These are phyloP conservation scores for Poecile atricapillus DNA, from an alignment of 2,113 vertebrate genomes.

Conservation along the genomic window DNA sequence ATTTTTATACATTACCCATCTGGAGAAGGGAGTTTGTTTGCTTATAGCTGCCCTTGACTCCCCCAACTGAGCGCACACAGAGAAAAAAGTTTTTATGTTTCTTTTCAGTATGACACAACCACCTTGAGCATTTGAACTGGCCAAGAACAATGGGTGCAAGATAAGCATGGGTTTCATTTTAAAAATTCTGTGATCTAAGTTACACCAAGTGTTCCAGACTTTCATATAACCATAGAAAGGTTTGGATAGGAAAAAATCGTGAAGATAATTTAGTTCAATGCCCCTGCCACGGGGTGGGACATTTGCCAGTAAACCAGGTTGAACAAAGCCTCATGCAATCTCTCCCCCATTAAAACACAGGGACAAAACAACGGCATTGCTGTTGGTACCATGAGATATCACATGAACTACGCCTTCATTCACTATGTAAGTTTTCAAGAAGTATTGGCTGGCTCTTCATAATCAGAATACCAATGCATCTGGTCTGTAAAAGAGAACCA, in stretches of 20 bases:
- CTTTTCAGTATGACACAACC: background rate
- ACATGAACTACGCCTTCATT: background rate
- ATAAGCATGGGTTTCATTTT: background rate
- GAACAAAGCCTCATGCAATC: background rate
- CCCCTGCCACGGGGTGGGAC: background rate
- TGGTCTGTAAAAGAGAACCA: background rate
- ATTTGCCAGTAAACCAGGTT: background rate
- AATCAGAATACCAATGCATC: background rate
- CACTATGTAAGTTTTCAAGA: background rate
- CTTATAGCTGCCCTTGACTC: background rate
- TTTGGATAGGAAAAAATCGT: background rate
- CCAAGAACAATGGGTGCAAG: background rate
- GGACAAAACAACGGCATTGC: background rate
- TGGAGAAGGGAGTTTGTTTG: background rate
- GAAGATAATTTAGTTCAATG: background rate
- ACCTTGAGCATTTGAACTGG: background rate
- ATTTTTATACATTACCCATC: rapidly evolving
- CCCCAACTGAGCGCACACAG: background rate
- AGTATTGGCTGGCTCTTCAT: background rate
- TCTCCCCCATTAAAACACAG: background rate
- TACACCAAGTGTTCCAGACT: background rate
- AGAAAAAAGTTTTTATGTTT: background rate
- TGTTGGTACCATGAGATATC: rapidly evolving
- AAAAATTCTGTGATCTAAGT: background rate
- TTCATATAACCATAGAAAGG: background rate